Evolutionary conservation across 2,113 vertebrate species (phyloP), one percentile per base, ranked within the genome.

Genomic region (Labeo rohita): DNA sequence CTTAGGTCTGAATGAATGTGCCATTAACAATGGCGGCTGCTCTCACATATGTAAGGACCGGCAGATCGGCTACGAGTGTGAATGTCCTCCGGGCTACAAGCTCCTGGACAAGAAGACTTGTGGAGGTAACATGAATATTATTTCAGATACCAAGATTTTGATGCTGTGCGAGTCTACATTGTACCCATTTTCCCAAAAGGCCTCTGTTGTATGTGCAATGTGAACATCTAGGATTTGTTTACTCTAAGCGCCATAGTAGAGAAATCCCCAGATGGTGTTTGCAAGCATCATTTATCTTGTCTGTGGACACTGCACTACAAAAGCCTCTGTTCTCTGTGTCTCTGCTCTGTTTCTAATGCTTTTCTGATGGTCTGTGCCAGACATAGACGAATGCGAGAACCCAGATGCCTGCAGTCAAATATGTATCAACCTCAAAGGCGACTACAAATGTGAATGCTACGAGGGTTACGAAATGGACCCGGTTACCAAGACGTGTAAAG

Each of bases 391-490:
- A 93, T 99, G 98, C 90, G 96, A 99, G 94, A 97, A 98, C 91
- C 96, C 97, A 8, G 96, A 98, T 6, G 95, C 96, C 88, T 99
- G 98, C 95, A 99, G 98, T 94, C 98, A 99, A 92, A 97, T 98
- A 94, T 99, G 98, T 93, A 95, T 99, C 94, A 99, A 99, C 93
- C 98, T 98, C 93, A 99, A 99, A 93, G 98, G 98, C 28, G 97
- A 98, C 94, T 98, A 96, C 90, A 99, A 99, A 94, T 99, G 98
- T 0, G 98, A 99, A 89, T 99, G 98, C 92, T 96, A 97, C 84
- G 96, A 98, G 85, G 98, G 98, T 89, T 99, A 98, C 0, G 97
- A 99, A 95, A 98, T 99, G 97, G 98, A 99, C 93, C 95, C 96
- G 0, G 93, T 96, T 87, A 96, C 96, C 86, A 98, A 97, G 95